Conservation (phyloP, 2,113 vertebrate species). For the Bufo gargarizans region DNA sequence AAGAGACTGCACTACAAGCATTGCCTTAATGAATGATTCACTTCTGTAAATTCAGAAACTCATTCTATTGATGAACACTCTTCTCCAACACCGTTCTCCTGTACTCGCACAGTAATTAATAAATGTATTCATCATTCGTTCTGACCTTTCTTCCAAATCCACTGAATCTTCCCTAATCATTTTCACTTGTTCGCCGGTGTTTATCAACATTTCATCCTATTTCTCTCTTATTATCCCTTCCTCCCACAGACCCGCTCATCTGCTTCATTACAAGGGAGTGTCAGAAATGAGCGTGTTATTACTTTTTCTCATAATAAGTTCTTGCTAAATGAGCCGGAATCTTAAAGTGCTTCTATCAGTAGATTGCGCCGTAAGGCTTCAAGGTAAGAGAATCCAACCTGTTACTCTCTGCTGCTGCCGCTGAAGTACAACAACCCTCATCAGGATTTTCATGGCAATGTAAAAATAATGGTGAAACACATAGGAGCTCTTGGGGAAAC, state of each 20-base stretch:
- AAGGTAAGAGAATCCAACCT: neutral
- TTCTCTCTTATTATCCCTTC: constrained; percentile 31
- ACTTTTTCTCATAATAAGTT: constrained; percentile 36
- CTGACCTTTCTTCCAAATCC: constrained; percentile 44
- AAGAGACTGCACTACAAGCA: neutral
- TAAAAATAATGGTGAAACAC: neutral
- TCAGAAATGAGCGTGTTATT: constrained; percentile 18
- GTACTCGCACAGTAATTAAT: constrained; percentile 23
- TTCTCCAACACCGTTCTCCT: neutral
- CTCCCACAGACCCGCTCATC: constrained; percentile 19
- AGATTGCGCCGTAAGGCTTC: neutral
- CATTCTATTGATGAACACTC: constrained; percentile 23
- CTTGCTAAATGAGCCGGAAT: constrained; percentile 14
- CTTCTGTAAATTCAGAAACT: neutral
- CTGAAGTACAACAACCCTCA: no score
- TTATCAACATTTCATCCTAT: constrained; percentile 37
- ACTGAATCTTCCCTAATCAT: constrained; percentile 26
- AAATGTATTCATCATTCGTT: constrained; percentile 34
- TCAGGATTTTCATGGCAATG: no score
- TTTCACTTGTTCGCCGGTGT: constrained; percentile 36
- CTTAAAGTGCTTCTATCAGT: neutral
- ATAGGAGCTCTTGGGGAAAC: neutral
- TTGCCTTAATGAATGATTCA: constrained; percentile 46
- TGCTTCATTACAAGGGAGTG: constrained; percentile 33
- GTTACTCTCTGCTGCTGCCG: neutral